Conservation (phyloP, 2,797 vertebrate species). For the Gobio occitaniae region DNA sequence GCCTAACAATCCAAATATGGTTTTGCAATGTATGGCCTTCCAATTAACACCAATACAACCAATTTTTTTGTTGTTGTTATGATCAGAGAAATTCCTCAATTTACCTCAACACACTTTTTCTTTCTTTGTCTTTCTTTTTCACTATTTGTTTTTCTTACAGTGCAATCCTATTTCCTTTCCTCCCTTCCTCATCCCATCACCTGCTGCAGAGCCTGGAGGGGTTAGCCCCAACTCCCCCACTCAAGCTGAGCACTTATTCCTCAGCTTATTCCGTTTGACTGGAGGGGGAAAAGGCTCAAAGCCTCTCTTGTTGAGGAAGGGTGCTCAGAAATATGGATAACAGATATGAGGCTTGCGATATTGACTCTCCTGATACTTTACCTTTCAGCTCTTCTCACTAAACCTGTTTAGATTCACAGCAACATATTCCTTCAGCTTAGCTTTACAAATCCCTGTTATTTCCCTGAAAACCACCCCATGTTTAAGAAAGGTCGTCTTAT, state of each 20-base stretch:
- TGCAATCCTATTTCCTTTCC: constrained; percentile 14
- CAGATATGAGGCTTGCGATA: constrained; percentile 36
- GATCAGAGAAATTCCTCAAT: neutral
- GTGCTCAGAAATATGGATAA: constrained; percentile 53
- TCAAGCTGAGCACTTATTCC: constrained; percentile 54
- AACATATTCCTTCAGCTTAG: constrained; percentile 64
- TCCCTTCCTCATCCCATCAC: constrained; percentile 18
- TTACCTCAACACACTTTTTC: neutral
- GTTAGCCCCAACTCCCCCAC: constrained; percentile 26
- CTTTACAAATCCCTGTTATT: constrained; percentile 72
- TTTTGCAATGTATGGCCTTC: neutral
- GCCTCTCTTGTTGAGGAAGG: constrained; percentile 54
- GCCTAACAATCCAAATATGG: neutral
- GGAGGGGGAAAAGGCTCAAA: constrained; percentile 43
- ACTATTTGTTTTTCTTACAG: constrained; percentile 17
- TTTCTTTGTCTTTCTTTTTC: neutral
- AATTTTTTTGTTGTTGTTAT: neutral
- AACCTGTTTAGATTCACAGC: constrained; percentile 67
- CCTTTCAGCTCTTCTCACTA: constrained; percentile 20
- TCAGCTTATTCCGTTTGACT: constrained; percentile 51
- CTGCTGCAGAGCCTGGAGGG: constrained; percentile 45
- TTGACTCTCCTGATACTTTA: constrained; percentile 25
- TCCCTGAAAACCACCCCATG: constrained; percentile 63
- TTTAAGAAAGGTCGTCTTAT: constrained; percentile 41
- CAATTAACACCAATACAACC: neutral